phyloP scores from a whole-genome alignment of 2,888 invertebrate species.

The Trichogramma dendrolimi region DNA sequence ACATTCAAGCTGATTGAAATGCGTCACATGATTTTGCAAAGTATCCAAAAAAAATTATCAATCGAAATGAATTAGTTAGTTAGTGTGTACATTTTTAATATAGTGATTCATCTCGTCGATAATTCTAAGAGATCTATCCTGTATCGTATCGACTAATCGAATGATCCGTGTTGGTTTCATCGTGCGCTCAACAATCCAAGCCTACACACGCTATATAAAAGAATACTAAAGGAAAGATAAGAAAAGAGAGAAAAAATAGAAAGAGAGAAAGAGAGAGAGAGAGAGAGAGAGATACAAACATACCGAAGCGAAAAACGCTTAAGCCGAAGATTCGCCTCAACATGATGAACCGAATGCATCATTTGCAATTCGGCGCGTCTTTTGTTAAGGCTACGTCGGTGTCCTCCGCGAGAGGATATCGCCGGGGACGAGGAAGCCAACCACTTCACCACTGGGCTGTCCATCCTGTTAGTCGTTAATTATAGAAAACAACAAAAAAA shows the following conservation, averaged over 20 bases:
- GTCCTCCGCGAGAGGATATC: constrained; percentile 47
- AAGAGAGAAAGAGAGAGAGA: constrained; percentile 31
- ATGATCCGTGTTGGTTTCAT: too few species aligned
- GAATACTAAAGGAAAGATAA: not conserved
- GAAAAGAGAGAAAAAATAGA: constrained; percentile 2
- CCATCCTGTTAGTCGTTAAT: constrained; percentile 50
- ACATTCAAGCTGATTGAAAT: too few species aligned
- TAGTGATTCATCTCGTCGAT: too few species aligned
- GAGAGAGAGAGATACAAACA: constrained; percentile 30
- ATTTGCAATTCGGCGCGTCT: constrained; percentile 36
- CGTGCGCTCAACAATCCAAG: not conserved
- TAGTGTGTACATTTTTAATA: too few species aligned
- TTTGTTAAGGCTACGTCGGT: not conserved
- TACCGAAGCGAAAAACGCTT: constrained; percentile 50
- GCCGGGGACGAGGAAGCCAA: constrained; percentile 51
- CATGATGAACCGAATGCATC: constrained; percentile 46
- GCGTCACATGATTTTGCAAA: too few species aligned
- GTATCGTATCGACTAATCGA: too few species aligned
- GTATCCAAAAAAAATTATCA: too few species aligned
- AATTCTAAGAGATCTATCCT: too few species aligned
- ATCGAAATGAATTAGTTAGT: too few species aligned
- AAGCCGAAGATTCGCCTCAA: constrained; percentile 51
- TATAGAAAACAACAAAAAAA: constrained; percentile 33
- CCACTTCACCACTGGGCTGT: constrained; percentile 51
- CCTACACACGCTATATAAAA: not conserved